Conservation (phyloP, 2,797 vertebrate species). For the Brachyrhaphis roseni region DNA sequence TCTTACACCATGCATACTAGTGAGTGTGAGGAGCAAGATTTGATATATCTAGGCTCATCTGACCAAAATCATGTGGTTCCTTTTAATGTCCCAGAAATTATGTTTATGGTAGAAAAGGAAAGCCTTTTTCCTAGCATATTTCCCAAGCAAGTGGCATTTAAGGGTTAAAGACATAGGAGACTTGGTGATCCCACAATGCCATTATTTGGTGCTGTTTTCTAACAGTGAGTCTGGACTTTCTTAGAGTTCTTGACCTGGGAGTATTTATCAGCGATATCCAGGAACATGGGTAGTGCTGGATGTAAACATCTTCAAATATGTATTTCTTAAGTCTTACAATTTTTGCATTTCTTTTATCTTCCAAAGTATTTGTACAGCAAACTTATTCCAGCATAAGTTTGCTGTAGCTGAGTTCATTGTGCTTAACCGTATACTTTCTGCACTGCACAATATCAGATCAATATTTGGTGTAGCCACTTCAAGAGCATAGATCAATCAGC, state of each 20-base stretch:
- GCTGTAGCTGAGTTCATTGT: not conserved
- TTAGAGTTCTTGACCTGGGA: not conserved
- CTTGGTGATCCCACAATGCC: not conserved
- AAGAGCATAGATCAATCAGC: conserved; percentile 4
- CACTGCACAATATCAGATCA: conserved; percentile 1
- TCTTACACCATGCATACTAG: not conserved
- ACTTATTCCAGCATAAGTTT: not conserved
- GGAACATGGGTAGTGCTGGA: not conserved
- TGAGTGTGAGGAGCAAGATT: not conserved
- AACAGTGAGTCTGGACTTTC: not conserved
- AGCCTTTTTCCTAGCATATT: not conserved
- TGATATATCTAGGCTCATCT: not conserved
- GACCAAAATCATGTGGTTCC: not conserved
- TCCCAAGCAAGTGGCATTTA: not conserved
- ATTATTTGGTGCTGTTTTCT: not conserved
- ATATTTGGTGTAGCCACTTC: conserved; percentile 9
- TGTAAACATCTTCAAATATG: not conserved
- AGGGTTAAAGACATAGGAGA: not conserved
- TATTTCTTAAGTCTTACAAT: not conserved
- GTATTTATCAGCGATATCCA: not conserved
- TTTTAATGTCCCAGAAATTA: not conserved
- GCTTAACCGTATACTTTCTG: not conserved
- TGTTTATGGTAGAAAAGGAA: not conserved
- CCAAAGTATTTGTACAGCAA: too few species aligned
- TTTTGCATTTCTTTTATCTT: not conserved